Evolutionary conservation across 2,888 invertebrate genomes (phyloP).

Genomic region (Neuroscelio doddi): DNA sequence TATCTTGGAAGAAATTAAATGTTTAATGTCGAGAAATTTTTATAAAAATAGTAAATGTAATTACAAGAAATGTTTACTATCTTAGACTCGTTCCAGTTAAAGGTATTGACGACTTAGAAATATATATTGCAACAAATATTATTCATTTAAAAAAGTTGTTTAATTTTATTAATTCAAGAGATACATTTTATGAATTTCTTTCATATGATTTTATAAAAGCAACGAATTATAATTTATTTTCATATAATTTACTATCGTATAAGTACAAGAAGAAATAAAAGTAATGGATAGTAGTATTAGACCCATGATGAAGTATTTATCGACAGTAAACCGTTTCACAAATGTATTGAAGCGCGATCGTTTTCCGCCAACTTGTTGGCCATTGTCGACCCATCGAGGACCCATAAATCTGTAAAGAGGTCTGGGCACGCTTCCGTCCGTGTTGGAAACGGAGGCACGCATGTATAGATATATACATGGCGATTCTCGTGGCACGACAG

Average conservation of each 20-base stretch:
- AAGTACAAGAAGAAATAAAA: not conserved
- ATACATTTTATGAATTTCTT: not conserved
- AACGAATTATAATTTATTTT: too few species aligned
- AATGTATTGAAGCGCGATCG: constrained; percentile 51
- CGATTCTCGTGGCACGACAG: constrained; percentile 19
- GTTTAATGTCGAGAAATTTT: too few species aligned
- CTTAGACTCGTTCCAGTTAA: too few species aligned
- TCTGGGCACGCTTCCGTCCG: constrained; percentile 50
- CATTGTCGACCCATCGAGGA: constrained; percentile 67
- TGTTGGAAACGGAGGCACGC: constrained; percentile 46
- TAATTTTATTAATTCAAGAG: constrained; percentile 5
- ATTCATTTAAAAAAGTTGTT: too few species aligned
- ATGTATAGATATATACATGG: constrained; percentile 40
- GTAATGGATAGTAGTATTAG: too few species aligned
- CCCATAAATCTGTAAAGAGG: constrained; percentile 66
- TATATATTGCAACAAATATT: too few species aligned
- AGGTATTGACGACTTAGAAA: too few species aligned
- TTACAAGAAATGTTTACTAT: too few species aligned
- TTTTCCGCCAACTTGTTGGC: constrained; percentile 71
- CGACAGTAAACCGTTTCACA: constrained; percentile 34
- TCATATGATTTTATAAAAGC: not conserved
- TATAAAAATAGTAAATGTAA: too few species aligned
- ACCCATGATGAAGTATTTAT: constrained; percentile 35
- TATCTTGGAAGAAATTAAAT: too few species aligned
- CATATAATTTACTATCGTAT: too few species aligned